Percentiles rank a stretch among this genome's conserved stretches.
Evolutionary conservation across 2,888 invertebrate genomes (phyloP).

Genomic region (Lycophotia porphyrea): DNA sequence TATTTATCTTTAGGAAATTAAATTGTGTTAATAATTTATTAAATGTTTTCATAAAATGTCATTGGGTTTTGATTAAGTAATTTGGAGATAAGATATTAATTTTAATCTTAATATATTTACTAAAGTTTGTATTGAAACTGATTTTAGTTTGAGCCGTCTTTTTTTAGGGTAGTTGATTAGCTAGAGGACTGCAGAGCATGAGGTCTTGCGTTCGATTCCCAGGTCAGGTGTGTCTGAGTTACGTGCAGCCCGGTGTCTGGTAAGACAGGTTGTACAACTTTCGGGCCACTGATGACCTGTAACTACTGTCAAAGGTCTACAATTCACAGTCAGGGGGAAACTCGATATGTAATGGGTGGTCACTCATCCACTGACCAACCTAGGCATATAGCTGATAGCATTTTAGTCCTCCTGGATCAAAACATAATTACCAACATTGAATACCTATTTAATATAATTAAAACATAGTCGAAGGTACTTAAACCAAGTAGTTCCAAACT

Average conservation of each 20-base stretch:
- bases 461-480: neutral
- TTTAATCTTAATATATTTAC: conserved; percentile 1
- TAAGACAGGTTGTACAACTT: no score
- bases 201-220: neutral
- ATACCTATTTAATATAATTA: conserved; percentile 7
- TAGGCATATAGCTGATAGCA: neutral
- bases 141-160: neutral
- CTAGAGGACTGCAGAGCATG: neutral
- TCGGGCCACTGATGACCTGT: no score
- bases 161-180: neutral
- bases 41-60: conserved; percentile 31
- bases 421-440: neutral
- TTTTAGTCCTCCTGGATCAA: neutral
- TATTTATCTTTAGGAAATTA: conserved; percentile 53
- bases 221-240: neutral
- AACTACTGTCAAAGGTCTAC: no score
- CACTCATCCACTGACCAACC: neutral
- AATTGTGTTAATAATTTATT: conserved; percentile 41
- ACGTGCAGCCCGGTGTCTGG: no score
- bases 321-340: no score
- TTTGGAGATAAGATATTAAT: conserved; percentile 32
- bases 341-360: no score
- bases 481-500: neutral
- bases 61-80: conserved; percentile 44
- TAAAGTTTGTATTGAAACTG: neutral